Evolutionary conservation across 2,113 vertebrate species (phyloP).

Genomic region (Synchiropus splendidus): DNA sequence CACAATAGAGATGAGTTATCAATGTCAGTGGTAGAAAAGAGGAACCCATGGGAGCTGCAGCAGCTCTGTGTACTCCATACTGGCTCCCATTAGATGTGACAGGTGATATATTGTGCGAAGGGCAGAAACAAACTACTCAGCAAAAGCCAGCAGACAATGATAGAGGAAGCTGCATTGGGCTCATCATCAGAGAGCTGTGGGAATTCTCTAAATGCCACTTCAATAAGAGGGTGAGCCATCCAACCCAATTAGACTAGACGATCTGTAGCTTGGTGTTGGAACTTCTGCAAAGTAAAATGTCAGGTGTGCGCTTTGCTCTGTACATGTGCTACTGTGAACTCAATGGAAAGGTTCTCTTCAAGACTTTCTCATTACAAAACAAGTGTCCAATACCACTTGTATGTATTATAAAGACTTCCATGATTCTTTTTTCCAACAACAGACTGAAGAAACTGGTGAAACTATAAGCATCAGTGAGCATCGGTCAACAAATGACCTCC

Average conservation of each 20-base stretch:
- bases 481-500: too few relatives aligned
- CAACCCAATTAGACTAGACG: conserved; percentile 50
- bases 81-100: conserved; percentile 61
- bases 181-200: conserved; percentile 49
- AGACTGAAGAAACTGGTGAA: too few relatives aligned
- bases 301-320: conserved; percentile 25
- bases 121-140: conserved; percentile 69
- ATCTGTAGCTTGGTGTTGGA: conserved; percentile 32
- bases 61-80: conserved; percentile 32
- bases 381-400: too few relatives aligned
- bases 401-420: too few relatives aligned
- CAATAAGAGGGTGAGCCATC: conserved; percentile 41
- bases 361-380: neutral
- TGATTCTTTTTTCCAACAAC: too few relatives aligned
- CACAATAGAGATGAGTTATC: conserved; percentile 24
- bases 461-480: too few relatives aligned
- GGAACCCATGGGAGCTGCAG: conserved; percentile 38
- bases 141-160: conserved; percentile 62
- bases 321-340: conserved; percentile 2
- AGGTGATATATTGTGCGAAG: conserved; percentile 66
- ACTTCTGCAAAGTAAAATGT: conserved; percentile 53
- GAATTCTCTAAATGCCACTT: conserved; percentile 68
- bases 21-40: conserved; percentile 43
- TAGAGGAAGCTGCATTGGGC: conserved; percentile 53
- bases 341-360: conserved; percentile 4